Conservation (phyloP, 2,113 vertebrate genomes). For the Cavia aperea region DNA sequence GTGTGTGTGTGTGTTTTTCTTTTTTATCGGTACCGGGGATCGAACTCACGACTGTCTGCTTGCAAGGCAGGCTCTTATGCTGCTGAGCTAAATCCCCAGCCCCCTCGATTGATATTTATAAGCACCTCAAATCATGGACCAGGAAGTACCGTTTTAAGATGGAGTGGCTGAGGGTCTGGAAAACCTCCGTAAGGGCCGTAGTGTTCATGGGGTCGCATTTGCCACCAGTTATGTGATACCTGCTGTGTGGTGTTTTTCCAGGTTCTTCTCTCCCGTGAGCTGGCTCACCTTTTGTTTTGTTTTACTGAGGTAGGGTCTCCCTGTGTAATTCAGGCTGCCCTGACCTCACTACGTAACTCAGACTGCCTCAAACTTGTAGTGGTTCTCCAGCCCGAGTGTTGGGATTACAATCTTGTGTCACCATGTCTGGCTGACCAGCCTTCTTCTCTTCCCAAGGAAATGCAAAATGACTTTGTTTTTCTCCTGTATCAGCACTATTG, state of each 20-base stretch:
- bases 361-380: neutral
- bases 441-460: neutral
- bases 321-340: neutral
- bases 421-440: neutral
- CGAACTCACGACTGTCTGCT: too few relatives aligned
- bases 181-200: neutral
- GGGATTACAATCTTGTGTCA: neutral
- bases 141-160: neutral
- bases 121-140: neutral
- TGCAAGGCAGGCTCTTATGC: too few relatives aligned
- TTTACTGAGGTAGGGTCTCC: neutral
- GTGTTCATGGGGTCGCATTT: neutral
- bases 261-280: neutral
- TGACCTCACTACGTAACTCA: neutral
- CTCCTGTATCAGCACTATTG: neutral
- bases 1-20: too few relatives aligned
- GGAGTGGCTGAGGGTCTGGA: neutral
- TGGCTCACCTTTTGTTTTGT: neutral
- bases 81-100: too few relatives aligned
- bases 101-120: neutral
- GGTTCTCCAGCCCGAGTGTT: neutral
- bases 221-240: neutral
- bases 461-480: neutral
- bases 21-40: too few relatives aligned
- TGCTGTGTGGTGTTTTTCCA: conserved; percentile 15